These are phyloP conservation scores for Crypturellus undulatus DNA, from an alignment of 2,113 vertebrate genomes.

Conservation along the genomic window DNA sequence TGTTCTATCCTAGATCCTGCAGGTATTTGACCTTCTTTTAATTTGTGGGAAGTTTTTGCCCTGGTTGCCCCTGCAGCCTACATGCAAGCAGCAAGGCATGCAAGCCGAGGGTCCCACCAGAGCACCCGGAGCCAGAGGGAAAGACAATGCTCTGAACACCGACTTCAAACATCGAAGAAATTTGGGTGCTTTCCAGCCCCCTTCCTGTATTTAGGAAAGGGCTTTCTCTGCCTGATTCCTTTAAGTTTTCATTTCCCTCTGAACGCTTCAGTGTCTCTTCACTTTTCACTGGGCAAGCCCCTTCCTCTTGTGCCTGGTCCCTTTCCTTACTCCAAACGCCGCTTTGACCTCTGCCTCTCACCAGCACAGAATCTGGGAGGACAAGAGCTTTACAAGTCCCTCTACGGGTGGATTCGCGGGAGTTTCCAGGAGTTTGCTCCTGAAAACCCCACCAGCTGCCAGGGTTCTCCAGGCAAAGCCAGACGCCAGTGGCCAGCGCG, in stretches of 20 bases:
- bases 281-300: not conserved
- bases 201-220: not conserved
- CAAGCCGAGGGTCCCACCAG: not conserved
- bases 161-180: not conserved
- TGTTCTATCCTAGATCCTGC: not conserved
- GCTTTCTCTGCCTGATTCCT: not conserved
- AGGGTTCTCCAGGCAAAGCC: not conserved
- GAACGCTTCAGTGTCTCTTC: not conserved
- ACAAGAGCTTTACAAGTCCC: not conserved
- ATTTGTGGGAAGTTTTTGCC: not conserved
- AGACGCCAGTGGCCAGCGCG: accelerated
- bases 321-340: not conserved
- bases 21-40: not conserved
- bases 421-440: not conserved
- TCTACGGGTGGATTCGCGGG: not conserved
- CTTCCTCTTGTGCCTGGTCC: not conserved
- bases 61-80: constrained; percentile 33
- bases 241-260: not conserved
- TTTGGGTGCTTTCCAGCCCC: not conserved
- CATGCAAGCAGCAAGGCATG: accelerated
- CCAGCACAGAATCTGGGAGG: too few species aligned
- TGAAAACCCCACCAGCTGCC: not conserved
- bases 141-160: not conserved
- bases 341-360: not conserved
- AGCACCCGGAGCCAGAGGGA: not conserved